Evolutionary conservation across 2,113 vertebrate genomes (phyloP).

Genomic region (Solea senegalensis): DNA sequence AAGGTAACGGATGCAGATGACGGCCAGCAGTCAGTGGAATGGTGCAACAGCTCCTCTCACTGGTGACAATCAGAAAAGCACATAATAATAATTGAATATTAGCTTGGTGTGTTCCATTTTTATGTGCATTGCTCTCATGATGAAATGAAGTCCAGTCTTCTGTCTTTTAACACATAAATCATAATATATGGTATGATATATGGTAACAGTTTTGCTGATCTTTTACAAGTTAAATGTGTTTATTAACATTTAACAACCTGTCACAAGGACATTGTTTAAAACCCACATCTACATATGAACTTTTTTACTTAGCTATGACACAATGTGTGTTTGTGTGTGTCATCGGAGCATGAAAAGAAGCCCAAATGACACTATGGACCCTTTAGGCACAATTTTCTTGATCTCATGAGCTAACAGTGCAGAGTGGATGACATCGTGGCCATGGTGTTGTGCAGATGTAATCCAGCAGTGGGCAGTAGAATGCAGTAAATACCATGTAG

Average conservation of each 20-base stretch:
- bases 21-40: neutral
- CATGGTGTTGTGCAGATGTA: neutral
- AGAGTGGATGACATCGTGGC: neutral
- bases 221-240: too few relatives aligned
- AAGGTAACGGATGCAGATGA: neutral
- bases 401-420: neutral
- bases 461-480: constrained; percentile 47
- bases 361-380: neutral
- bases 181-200: too few relatives aligned
- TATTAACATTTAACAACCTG: neutral
- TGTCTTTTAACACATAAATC: too few relatives aligned
- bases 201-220: too few relatives aligned
- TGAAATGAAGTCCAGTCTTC: too few relatives aligned
- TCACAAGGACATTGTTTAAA: neutral
- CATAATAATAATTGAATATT: neutral
- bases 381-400: neutral
- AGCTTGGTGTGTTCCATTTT: neutral
- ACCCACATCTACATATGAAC: neutral
- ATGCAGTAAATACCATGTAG: neutral
- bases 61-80: constrained; percentile 21
- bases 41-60: constrained; percentile 52
- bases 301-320: too few relatives aligned
- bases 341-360: neutral
- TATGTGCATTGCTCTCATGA: neutral
- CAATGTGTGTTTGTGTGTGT: neutral